phyloP scores from a whole-genome alignment of 2,888 invertebrate genomes.

The Yponomeuta sedellus region DNA sequence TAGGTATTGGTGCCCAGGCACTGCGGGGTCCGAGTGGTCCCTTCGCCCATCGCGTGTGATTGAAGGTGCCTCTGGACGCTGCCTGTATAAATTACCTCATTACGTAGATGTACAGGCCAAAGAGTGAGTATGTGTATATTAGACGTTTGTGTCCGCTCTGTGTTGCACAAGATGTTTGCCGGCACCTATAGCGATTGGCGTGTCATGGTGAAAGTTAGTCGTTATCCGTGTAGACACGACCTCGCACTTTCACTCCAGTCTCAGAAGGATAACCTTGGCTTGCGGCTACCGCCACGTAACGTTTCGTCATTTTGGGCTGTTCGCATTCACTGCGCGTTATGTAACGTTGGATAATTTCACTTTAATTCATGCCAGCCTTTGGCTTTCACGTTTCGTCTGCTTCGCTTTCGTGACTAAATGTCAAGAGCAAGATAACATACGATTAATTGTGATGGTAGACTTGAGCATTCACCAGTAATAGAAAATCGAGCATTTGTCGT shows the following conservation, averaged over 20 bases:
- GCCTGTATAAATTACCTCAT: too few relatives aligned
- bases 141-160: too few relatives aligned
- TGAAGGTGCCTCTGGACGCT: too few relatives aligned
- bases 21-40: too few relatives aligned
- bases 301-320: conserved; percentile 37
- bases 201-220: neutral
- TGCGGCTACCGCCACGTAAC: conserved; percentile 44
- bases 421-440: neutral
- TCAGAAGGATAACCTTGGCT: conserved; percentile 47
- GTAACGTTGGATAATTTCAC: conserved; percentile 17
- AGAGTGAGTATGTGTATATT: too few relatives aligned
- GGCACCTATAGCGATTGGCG: neutral
- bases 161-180: neutral
- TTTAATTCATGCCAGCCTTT: neutral
- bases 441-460: too few relatives aligned
- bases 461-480: too few relatives aligned
- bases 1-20: too few relatives aligned
- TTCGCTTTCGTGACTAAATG: neutral
- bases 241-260: conserved; percentile 50
- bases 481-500: too few relatives aligned
- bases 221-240: conserved; percentile 15
- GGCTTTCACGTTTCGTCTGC: neutral
- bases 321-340: conserved; percentile 24
- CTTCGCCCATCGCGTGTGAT: too few relatives aligned
- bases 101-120: too few relatives aligned